Percentiles rank a stretch among this genome's conserved stretches.
Evolutionary conservation across 2,888 invertebrate genomes (phyloP).

Genomic region (Pseudococcus longispinus): DNA sequence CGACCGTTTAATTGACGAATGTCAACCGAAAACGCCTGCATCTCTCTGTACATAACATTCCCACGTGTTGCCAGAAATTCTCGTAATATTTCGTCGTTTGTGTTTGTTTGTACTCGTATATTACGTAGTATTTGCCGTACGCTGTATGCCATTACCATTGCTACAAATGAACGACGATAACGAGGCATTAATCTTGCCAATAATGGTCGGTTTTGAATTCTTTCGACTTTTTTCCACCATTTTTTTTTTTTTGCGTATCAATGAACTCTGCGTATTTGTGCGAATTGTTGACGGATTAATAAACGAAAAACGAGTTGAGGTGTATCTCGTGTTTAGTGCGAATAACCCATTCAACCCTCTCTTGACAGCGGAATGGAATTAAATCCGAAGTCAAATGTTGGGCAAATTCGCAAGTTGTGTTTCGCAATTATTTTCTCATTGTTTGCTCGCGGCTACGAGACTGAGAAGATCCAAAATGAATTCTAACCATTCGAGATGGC

Average conservation of each 20-base stretch:
- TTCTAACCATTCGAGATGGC: no score
- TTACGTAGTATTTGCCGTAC: no score
- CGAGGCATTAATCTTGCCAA: not conserved
- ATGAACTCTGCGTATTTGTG: not conserved
- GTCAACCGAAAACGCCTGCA: slow-evolving; percentile 43
- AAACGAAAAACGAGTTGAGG: not conserved
- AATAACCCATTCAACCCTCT: not conserved
- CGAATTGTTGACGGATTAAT: not conserved
- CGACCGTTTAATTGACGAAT: slow-evolving; percentile 49
- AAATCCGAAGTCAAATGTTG: no score
- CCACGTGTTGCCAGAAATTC: slow-evolving; percentile 49
- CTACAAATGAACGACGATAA: not conserved
- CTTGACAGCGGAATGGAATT: no score
- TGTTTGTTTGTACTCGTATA: not conserved
- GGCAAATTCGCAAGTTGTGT: not conserved
- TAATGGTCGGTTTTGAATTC: not conserved
- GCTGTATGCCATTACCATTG: not conserved
- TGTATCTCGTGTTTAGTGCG: no score
- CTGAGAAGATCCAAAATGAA: no score
- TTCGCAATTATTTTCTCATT: no score
- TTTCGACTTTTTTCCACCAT: not conserved
- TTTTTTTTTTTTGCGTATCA: not conserved
- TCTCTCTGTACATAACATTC: slow-evolving; percentile 37
- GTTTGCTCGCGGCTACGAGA: no score
- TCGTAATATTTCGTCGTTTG: slow-evolving; percentile 30